Evolutionary conservation across 1,140 invertebrate species (phyloP).

Genomic region (Arctopsyche grandis): DNA sequence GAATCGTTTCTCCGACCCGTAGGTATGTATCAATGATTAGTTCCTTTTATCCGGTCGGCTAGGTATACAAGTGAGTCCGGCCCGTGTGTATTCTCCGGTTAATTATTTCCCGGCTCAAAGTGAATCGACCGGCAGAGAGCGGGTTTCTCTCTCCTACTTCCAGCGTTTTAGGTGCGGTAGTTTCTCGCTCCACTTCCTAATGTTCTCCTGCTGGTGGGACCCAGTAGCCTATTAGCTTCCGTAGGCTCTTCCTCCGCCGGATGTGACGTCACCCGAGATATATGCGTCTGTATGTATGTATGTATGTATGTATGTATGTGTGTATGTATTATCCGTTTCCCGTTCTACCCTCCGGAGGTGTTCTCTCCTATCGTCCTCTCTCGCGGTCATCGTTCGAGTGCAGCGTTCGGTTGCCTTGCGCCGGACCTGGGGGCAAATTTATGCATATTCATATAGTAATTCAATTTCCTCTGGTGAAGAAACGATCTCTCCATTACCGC

Average conservation of each 20-base stretch:
- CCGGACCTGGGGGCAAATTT: conserved; percentile 20
- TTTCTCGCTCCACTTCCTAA: conserved; percentile 29
- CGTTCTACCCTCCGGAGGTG: neutral
- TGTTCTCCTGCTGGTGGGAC: conserved; percentile 6
- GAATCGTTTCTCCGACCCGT: neutral
- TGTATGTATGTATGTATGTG: neutral
- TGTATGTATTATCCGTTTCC: neutral
- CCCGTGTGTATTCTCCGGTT: conserved; percentile 1
- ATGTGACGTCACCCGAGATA: conserved; percentile 31
- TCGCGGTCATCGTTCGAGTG: no score
- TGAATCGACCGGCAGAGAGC: neutral
- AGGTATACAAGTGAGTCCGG: neutral
- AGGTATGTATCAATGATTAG: neutral
- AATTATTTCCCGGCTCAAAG: conserved; percentile 9
- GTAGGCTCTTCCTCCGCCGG: conserved; percentile 6
- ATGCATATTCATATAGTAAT: conserved; percentile 52
- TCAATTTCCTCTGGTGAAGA: conserved; percentile 42
- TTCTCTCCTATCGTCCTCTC: no score
- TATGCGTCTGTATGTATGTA: neutral
- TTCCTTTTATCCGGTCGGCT: neutral
- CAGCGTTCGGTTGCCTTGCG: no score
- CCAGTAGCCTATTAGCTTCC: conserved; percentile 36
- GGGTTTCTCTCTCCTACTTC: neutral
- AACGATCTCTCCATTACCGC: conserved; percentile 37
- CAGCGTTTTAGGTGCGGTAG: neutral